Percentiles rank a stretch among this genome's conserved stretches.
Evolutionary conservation across 2,797 vertebrate species (phyloP).

Genomic region (Apodemus agrarius): DNA sequence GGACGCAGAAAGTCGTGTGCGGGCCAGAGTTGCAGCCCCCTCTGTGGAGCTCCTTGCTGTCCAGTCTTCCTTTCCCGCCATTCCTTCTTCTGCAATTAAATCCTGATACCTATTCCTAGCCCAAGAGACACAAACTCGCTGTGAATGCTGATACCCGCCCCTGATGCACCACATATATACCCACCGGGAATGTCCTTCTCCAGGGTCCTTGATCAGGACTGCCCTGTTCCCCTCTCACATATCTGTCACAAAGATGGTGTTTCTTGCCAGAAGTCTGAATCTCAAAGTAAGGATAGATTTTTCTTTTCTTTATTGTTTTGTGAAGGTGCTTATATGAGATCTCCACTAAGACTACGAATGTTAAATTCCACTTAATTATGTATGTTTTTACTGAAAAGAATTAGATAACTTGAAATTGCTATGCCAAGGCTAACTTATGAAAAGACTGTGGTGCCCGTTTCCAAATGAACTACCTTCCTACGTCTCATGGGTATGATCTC

Average conservation of each 20-base stretch:
- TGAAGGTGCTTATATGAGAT: conserved; percentile 7
- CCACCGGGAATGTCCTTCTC: neutral
- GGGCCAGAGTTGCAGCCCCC: neutral
- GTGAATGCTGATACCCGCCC: too few relatives aligned
- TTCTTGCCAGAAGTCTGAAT: neutral
- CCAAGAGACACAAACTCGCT: too few relatives aligned
- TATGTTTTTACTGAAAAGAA: neutral
- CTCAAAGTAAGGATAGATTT: neutral
- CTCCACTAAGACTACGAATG: neutral
- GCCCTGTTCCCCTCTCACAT: neutral
- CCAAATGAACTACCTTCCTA: neutral
- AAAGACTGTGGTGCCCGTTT: neutral
- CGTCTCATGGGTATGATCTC: neutral
- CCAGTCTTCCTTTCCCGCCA: neutral
- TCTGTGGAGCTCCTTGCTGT: too few relatives aligned
- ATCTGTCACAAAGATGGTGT: too few relatives aligned
- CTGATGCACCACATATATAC: neutral
- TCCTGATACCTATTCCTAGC: accelerated
- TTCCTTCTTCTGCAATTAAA: neutral
- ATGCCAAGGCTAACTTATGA: neutral
- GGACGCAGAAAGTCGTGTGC: neutral
- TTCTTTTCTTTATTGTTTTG: neutral
- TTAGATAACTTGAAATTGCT: neutral
- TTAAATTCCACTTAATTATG: neutral
- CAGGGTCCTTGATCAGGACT: neutral